Conservation (phyloP, 2,888 invertebrate genomes). For the Mimas tiliae region DNA sequence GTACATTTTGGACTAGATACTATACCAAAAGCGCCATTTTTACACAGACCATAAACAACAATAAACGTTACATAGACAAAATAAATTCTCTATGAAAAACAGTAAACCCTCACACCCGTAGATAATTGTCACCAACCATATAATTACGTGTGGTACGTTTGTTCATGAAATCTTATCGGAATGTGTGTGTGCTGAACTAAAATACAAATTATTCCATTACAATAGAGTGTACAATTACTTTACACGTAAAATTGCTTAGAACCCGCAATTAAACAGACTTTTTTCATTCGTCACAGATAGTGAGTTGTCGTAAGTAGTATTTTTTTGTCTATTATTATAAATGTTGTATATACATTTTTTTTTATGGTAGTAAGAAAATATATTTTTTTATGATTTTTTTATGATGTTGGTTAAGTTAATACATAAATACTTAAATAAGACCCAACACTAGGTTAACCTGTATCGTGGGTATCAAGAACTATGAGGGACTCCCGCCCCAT, state of each 20-base stretch:
- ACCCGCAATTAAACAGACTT: conserved; percentile 38
- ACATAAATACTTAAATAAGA: too few species aligned
- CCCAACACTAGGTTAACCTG: too few species aligned
- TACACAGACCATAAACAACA: not conserved
- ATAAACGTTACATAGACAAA: conserved; percentile 18
- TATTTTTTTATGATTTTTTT: too few species aligned
- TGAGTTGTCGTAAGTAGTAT: conserved; percentile 52
- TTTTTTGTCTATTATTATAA: conserved; percentile 45
- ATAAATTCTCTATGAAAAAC: conserved; percentile 11
- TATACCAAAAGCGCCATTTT: too few species aligned
- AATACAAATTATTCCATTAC: conserved; percentile 45
- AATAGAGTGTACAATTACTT: conserved; percentile 10
- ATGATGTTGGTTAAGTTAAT: too few species aligned
- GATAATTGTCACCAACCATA: conserved; percentile 68
- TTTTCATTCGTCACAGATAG: conserved; percentile 57
- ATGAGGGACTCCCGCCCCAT: too few species aligned
- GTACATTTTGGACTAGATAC: too few species aligned
- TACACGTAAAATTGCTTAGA: not conserved
- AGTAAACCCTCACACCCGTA: conserved; percentile 38
- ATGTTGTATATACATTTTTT: conserved; percentile 5
- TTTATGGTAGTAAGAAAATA: not conserved
- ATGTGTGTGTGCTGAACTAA: conserved; percentile 45
- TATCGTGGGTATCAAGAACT: too few species aligned
- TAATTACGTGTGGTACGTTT: conserved; percentile 61
- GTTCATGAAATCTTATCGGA: conserved; percentile 54